Base-by-base conservation (phyloP, 2,888 invertebrate genomes). In the Dynastes tityus region DNA sequence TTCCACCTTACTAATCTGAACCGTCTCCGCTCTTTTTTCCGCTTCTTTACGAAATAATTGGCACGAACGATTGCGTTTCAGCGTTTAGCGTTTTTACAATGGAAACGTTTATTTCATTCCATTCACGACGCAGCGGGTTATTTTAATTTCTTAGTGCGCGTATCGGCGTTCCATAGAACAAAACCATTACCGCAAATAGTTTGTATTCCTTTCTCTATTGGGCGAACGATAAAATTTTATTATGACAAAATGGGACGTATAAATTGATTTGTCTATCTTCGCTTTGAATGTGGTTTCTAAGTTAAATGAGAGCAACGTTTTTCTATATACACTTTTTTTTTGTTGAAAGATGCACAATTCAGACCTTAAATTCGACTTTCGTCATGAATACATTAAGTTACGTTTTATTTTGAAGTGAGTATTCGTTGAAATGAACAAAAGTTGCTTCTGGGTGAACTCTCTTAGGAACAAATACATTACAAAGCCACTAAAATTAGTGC, bases 161-260 rank as follows among this genome's bases (percentile, higher is more conserved):
- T 51, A 27, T 27, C 11, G 45, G 9, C 67, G 45, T 45, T 67
- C 49, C 16, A 68, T 27, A 29, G 68, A 27, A 29, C 8, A 68
- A 68, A 68, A 51, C 27, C 29, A 51, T 68, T 40, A 68, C n/a
- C 9, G 27, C 51, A 68, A 68, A 68, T 68, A 68, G 27, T 51
- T 68, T 29, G 29, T 68, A 68, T 53, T 68, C 49, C 32, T 68
- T 68, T 51, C 68, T 68, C 68, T 51, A 13, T 51, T 29, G 29
- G 63, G 2, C 8, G 13, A 51, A 51, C 9, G 27, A 68, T 68
- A 68, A 68, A 51, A 27, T 68, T 51, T 51, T 49, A 68, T 53
- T 45, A 29, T 51, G 8, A 67, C 45, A 45, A 67, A 27, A 67
- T 16, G 11, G 45, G 16, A 67, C 45, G 55, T 13, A 45, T 37